These are phyloP conservation scores for Chaetogeoica ovagalla DNA, from an alignment of 2,888 invertebrate species.

Conservation along the genomic window DNA sequence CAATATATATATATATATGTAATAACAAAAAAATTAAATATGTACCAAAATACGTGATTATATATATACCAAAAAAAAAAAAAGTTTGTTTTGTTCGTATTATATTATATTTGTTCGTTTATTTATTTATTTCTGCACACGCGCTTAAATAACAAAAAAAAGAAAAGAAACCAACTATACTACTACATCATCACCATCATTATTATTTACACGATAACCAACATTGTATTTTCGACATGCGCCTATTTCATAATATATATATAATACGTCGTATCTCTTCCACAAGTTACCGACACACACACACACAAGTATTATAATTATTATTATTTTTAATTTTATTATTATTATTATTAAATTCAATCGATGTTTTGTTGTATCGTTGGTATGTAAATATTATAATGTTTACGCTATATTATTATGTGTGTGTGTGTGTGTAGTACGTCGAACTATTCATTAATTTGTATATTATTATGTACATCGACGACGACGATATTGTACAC, in stretches of 20 bases:
- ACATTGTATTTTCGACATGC: neutral
- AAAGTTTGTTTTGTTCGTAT: slow-evolving; percentile 6
- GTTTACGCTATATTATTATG: neutral
- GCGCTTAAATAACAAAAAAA: neutral
- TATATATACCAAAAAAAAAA: slow-evolving; percentile 21
- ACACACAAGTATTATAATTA: neutral
- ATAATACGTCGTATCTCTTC: too few relatives aligned
- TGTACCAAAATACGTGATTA: neutral
- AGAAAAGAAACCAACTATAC: neutral
- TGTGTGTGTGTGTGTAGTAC: neutral
- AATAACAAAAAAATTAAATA: neutral
- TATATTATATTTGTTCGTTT: neutral
- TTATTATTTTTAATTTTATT: neutral
- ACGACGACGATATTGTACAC: too few relatives aligned
- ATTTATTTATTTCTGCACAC: neutral
- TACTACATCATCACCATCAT: neutral
- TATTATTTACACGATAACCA: neutral
- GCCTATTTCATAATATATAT: neutral
- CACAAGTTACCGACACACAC: neutral
- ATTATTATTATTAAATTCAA: neutral
- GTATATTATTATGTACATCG: too few relatives aligned
- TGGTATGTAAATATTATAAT: neutral
- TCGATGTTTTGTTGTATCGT: neutral
- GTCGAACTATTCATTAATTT: neutral
- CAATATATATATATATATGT: neutral